phyloP scores from a whole-genome alignment of 2,797 vertebrate species.

The Podarcis siculus region DNA sequence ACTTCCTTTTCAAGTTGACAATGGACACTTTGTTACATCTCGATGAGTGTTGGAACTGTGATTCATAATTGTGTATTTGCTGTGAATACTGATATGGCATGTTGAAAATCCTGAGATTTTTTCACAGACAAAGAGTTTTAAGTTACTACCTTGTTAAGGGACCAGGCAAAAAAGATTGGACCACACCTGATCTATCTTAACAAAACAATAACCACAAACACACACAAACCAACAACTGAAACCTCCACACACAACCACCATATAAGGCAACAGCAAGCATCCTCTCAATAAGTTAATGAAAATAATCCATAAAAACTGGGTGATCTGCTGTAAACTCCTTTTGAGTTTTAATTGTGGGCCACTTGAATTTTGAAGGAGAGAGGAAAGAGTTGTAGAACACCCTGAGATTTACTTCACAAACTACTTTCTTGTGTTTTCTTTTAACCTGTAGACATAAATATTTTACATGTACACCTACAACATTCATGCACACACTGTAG shows the following conservation, averaged over 20 bases:
- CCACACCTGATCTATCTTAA: conserved; percentile 17
- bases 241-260: background rate
- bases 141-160: background rate
- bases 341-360: background rate
- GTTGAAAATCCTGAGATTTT: background rate
- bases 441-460: background rate
- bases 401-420: background rate
- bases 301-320: conserved; percentile 4
- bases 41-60: background rate
- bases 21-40: background rate
- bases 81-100: conserved; percentile 29
- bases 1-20: conserved; percentile 33
- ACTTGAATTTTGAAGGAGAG: background rate
- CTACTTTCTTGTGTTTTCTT: background rate
- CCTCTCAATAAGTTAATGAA: conserved; percentile 10
- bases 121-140: conserved; percentile 18
- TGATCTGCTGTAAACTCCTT: background rate
- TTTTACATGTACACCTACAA: background rate
- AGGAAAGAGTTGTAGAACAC: background rate
- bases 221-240: background rate
- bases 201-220: background rate
- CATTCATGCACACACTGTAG: background rate
- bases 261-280: background rate
- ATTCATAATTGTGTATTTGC: background rate
- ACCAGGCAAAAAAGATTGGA: background rate